phyloP scores from a whole-genome alignment of 2,888 invertebrate species.

The Plemyria rubiginata region DNA sequence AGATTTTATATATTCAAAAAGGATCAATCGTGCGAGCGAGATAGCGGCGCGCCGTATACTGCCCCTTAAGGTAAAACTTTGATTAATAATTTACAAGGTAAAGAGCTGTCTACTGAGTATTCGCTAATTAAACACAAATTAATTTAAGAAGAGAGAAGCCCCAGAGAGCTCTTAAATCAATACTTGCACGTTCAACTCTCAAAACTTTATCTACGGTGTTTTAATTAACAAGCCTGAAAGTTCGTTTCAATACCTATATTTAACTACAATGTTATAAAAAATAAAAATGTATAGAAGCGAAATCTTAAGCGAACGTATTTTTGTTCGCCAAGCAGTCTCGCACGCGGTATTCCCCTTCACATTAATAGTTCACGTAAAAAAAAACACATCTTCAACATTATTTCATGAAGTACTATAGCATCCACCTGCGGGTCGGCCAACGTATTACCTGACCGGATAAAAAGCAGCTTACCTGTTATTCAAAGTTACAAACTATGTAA shows the following conservation, averaged over 20 bases:
- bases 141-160: constrained; percentile 8
- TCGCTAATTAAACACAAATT: constrained; percentile 22
- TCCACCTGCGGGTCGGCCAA: too few relatives aligned
- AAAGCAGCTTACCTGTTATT: too few relatives aligned
- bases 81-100: constrained; percentile 18
- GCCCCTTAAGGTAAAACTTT: too few relatives aligned
- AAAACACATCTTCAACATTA: too few relatives aligned
- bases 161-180: constrained; percentile 25
- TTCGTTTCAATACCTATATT: not conserved
- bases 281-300: constrained; percentile 4
- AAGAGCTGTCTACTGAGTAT: constrained; percentile 29
- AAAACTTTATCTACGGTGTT: constrained; percentile 25
- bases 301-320: not conserved
- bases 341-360: too few relatives aligned
- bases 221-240: constrained; percentile 20
- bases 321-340: not conserved
- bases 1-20: too few relatives aligned
- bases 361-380: too few relatives aligned
- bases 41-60: too few relatives aligned
- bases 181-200: constrained; percentile 31
- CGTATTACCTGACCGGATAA: not conserved
- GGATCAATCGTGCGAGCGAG: too few relatives aligned
- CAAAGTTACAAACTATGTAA: too few relatives aligned
- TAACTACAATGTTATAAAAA: not conserved
- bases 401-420: too few relatives aligned